Base-by-base conservation (phyloP, 35 echinoderm and acorn worm genomes). In the Apostichopus japonicus region DNA sequence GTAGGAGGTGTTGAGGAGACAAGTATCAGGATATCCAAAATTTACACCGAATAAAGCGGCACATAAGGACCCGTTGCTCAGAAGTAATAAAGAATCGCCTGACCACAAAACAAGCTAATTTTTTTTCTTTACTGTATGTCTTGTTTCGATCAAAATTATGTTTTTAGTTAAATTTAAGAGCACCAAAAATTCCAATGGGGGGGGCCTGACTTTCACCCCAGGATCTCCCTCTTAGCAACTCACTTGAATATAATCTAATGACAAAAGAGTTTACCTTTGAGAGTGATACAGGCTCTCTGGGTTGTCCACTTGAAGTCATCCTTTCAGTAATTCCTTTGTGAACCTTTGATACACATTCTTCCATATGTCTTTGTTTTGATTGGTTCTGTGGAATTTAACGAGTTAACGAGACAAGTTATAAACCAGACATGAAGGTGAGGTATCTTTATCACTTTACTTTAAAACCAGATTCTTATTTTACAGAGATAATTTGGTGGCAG, bases 281-380 rank as follows among this genome's bases (percentile, higher is more conserved):
- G 65, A 92, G 25, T 5, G 90, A 93, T 80, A 95, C 93, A 54
- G 65, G 92, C 78, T 98, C 93, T 87, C 97, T 93, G 58, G 93
- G 57, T 61, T 95, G 93, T 9, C 95, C 97, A 52, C 79, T 80
- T 6, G 95, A 96, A 55, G 95, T 96, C 92, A 93, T 95, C 27
- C 93, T 86, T 24, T 90, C 84, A 77, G 93, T 95, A n/a, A 99
- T 99, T 19, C 93, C 95, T 88, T 95, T 91, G 23, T 99, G 87
- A 54, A 99, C 95, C 77, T 93, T 95, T 53, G 92, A 94, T 6
- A 99, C 67, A 22, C 87, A 83, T 44, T 96, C 91, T 58, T 99
- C 92, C 57, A 90, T 91, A 19, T 96, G 84, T 24, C 23, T 92
- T 0, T 93, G 25, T 65, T 93, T 90, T 6, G 92, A 82, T 54